Evolutionary conservation across 2,113 vertebrate species (phyloP).

Genomic region (Suricata suricatta): DNA sequence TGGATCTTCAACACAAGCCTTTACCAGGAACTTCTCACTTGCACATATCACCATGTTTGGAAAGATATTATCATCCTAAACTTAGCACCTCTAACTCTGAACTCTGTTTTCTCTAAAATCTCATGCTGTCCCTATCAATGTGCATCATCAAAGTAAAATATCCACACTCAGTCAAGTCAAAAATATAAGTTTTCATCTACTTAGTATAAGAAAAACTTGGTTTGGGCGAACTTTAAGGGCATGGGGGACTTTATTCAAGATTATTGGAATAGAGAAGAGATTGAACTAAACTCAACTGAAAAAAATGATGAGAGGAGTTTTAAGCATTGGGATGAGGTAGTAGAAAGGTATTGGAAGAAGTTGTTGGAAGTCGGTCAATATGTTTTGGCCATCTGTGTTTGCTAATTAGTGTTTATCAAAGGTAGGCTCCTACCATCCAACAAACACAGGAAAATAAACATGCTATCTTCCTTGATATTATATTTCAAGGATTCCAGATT

Average conservation of each 20-base stretch:
- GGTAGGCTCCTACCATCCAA: background rate
- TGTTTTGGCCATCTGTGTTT: background rate
- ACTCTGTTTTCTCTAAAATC: background rate
- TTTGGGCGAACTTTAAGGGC: background rate
- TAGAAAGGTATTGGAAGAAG: background rate
- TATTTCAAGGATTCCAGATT: background rate
- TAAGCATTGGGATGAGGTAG: background rate
- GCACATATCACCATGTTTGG: background rate
- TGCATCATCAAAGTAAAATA: background rate
- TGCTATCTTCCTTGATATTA: too few relatives aligned
- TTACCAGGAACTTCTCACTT: background rate
- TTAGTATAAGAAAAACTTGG: background rate
- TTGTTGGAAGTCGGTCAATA: background rate
- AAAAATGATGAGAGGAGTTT: background rate
- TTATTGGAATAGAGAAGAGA: background rate
- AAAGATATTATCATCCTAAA: background rate
- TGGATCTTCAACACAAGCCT: background rate
- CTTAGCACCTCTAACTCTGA: background rate
- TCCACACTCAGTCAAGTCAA: background rate
- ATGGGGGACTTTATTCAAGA: background rate
- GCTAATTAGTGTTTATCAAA: background rate
- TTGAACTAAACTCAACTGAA: background rate
- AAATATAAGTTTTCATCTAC: background rate
- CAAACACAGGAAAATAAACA: background rate
- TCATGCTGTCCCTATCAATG: background rate